phyloP scores from a whole-genome alignment of 2,888 invertebrate species.

The Alcis repandata region DNA sequence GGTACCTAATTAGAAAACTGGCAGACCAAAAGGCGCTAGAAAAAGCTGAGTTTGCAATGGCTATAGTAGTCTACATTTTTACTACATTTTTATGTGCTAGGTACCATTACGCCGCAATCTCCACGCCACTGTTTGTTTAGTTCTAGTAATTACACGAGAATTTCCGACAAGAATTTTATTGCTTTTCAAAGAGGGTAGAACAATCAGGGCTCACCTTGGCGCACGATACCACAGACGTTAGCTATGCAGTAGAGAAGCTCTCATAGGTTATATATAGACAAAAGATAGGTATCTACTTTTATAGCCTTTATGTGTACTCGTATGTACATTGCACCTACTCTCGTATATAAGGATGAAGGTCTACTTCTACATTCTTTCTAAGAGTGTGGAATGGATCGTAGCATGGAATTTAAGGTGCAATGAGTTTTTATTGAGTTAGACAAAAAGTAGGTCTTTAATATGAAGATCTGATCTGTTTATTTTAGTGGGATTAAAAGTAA shows the following conservation, averaged over 20 bases:
- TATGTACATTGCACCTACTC: too few relatives aligned
- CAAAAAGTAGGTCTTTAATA: too few relatives aligned
- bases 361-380: too few relatives aligned
- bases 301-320: too few relatives aligned
- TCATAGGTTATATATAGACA: background rate
- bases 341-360: too few relatives aligned
- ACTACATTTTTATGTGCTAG: constrained; percentile 12
- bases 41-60: constrained; percentile 8
- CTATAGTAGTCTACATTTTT: background rate
- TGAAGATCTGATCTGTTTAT: too few relatives aligned
- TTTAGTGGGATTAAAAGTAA: too few relatives aligned
- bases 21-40: background rate
- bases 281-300: background rate
- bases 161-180: constrained; percentile 40
- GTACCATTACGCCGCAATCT: constrained; percentile 20
- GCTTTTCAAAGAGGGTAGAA: constrained; percentile 35
- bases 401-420: too few relatives aligned
- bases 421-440: too few relatives aligned
- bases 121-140: constrained; percentile 22
- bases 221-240: constrained; percentile 8
- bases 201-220: constrained; percentile 33
- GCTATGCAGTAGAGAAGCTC: constrained; percentile 9
- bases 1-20: background rate
- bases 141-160: constrained; percentile 39
- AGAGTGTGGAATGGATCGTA: too few relatives aligned